Conservation (phyloP, 2,113 vertebrate species). For the Tylochromis polylepis region DNA sequence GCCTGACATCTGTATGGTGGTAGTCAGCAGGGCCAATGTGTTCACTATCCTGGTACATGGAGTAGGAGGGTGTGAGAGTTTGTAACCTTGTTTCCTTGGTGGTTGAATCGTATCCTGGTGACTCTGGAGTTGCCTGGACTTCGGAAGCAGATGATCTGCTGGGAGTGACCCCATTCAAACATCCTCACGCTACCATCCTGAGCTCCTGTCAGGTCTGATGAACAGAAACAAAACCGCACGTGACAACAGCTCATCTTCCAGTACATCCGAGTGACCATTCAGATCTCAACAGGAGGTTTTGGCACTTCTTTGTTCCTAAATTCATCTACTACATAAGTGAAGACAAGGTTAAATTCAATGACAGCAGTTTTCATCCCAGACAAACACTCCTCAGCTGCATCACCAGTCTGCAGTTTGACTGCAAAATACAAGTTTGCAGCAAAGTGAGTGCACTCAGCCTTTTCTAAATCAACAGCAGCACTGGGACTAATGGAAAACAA, state of each 20-base stretch:
- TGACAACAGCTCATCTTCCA: neutral
- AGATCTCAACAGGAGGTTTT: neutral
- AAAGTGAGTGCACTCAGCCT: neutral
- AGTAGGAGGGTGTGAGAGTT: neutral
- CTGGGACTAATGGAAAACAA: neutral
- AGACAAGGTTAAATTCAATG: neutral
- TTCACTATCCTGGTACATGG: neutral
- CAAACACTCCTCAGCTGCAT: neutral
- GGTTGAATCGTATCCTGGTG: slow-evolving; percentile 93
- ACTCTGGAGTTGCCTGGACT: slow-evolving; percentile 91
- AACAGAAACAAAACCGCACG: neutral
- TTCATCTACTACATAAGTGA: neutral
- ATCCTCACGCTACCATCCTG: slow-evolving; percentile 97
- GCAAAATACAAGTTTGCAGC: neutral
- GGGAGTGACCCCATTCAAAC: slow-evolving; percentile 98
- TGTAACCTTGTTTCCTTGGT: slow-evolving; percentile 95
- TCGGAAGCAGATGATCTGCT: slow-evolving; percentile 96
- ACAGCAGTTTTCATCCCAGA: neutral
- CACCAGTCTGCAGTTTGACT: neutral
- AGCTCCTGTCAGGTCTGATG: slow-evolving; percentile 90
- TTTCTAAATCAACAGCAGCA: neutral
- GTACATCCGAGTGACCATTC: neutral
- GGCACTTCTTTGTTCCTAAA: neutral
- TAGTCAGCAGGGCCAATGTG: neutral
- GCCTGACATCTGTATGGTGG: neutral